phyloP scores from a whole-genome alignment of 2,797 vertebrate genomes.

The Labeo calbasu region DNA sequence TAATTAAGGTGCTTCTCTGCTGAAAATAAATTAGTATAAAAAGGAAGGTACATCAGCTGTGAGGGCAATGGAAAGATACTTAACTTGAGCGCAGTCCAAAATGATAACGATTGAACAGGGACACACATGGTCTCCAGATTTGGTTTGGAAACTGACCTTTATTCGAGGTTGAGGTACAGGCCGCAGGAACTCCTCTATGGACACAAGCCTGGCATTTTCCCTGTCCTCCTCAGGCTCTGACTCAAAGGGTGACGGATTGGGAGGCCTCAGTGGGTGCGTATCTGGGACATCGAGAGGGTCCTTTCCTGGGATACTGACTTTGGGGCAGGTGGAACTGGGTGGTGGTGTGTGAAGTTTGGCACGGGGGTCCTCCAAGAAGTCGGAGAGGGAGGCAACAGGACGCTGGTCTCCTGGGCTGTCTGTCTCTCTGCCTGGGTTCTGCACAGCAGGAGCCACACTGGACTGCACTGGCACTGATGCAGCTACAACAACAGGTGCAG shows the following conservation, averaged over 20 bases:
- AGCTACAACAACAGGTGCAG: background rate
- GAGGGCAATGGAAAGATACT: background rate
- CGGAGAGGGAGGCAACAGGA: conserved; percentile 75
- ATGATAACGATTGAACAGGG: background rate
- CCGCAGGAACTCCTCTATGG: conserved; percentile 81
- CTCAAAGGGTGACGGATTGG: conserved; percentile 72
- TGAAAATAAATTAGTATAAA: background rate
- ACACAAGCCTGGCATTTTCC: conserved; percentile 76
- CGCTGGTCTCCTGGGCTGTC: conserved; percentile 72
- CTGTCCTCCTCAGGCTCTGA: conserved; percentile 78
- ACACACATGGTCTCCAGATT: background rate
- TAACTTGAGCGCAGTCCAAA: background rate
- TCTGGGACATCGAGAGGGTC: conserved; percentile 68
- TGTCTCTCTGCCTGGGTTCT: conserved; percentile 69
- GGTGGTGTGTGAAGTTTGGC: conserved; percentile 73
- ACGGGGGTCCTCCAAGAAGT: conserved; percentile 78
- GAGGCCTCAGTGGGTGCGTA: conserved; percentile 67
- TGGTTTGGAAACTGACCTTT: conserved; percentile 68
- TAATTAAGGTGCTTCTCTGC: background rate
- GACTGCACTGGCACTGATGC: conserved; percentile 10
- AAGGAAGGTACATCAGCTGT: background rate
- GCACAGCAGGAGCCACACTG: conserved; percentile 31
- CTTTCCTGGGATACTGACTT: conserved; percentile 55
- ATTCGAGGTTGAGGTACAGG: conserved; percentile 70
- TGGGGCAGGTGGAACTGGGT: conserved; percentile 64